phyloP scores from a whole-genome alignment of 2,113 vertebrate species.

The Abramis brama region DNA sequence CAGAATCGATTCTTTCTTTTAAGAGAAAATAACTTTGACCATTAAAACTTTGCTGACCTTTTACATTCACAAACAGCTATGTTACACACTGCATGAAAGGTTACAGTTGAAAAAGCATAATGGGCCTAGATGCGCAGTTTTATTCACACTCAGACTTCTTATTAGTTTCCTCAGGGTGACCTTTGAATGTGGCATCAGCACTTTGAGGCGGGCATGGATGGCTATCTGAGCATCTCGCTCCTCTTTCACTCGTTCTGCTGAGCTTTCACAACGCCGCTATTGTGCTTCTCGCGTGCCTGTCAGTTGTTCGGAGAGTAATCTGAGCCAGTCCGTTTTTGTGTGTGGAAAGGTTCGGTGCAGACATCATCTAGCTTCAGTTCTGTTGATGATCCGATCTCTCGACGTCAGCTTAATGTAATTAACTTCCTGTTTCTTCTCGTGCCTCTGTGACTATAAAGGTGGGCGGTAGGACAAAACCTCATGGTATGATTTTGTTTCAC shows the following conservation, averaged over 20 bases:
- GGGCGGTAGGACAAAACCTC: no score
- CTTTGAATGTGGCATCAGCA: slow-evolving; percentile 43
- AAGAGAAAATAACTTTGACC: no score
- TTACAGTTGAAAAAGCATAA: no score
- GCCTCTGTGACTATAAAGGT: neutral
- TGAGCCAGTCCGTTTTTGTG: neutral
- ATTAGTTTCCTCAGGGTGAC: slow-evolving; percentile 32
- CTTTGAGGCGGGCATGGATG: slow-evolving; percentile 4
- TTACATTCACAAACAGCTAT: no score
- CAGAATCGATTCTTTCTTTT: no score
- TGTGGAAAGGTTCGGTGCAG: neutral
- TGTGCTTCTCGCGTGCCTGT: slow-evolving; percentile 31
- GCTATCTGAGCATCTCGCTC: slow-evolving; percentile 47
- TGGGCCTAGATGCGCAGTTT: no score
- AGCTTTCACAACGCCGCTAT: slow-evolving; percentile 38
- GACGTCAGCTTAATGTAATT: neutral
- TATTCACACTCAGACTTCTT: neutral
- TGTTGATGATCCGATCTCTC: neutral
- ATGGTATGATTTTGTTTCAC: neutral
- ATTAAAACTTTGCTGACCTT: no score
- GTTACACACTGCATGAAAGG: no score
- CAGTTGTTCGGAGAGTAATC: neutral
- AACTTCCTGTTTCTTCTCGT: neutral
- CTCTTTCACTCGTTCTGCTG: slow-evolving; percentile 39
- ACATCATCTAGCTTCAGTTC: slow-evolving; percentile 1